phyloP scores from a whole-genome alignment of 2,797 vertebrate genomes.

The Rhinoraja longicauda region DNA sequence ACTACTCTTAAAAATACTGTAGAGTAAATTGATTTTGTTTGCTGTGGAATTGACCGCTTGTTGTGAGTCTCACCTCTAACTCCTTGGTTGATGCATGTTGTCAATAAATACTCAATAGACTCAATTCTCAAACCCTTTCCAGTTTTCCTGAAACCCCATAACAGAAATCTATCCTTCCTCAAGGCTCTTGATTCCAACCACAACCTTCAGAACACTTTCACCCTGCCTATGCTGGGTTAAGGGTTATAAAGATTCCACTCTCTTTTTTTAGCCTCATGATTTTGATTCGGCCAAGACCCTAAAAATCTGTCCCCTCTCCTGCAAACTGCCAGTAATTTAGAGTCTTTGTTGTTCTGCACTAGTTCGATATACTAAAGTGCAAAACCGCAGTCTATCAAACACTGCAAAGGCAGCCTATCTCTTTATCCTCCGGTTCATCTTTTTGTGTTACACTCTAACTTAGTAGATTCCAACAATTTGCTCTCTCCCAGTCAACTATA shows the following conservation, averaged over 20 bases:
- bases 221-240: background rate
- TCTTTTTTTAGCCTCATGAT: background rate
- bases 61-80: no score
- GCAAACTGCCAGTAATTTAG: background rate
- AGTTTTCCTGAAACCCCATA: background rate
- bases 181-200: background rate
- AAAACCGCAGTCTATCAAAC: no score
- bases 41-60: no score
- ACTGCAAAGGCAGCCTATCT: background rate
- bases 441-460: background rate
- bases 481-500: background rate
- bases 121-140: background rate
- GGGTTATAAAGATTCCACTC: background rate
- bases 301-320: background rate
- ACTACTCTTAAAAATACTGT: no score
- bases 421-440: background rate
- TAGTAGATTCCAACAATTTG: background rate
- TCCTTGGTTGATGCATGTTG: no score
- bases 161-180: background rate
- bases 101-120: background rate
- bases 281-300: background rate
- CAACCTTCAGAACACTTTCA: background rate
- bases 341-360: no score
- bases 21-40: no score
- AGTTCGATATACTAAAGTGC: no score